Evolutionary conservation across 2,888 invertebrate genomes (phyloP), one percentile per base, ranked within the genome.

Genomic region (Plagiodera versicolora): DNA sequence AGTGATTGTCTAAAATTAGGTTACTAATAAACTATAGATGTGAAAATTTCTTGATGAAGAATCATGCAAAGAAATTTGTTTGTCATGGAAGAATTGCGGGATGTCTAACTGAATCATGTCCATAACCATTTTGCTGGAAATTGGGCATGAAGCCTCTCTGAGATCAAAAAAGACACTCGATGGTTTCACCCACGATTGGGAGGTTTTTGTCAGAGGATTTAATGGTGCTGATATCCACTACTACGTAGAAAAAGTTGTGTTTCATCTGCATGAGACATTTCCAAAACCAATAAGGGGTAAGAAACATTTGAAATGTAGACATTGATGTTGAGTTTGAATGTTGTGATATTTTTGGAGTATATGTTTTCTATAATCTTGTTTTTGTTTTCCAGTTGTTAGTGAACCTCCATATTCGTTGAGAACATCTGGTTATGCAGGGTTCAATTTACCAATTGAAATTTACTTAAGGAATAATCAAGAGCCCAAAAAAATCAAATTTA

Each of bases 151-250:
- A 80, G 94, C 97, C 68, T 86, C 88, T 64, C 79, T 94, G 70
- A 88, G 92, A 74, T 87, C 88, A 56, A 91, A 92, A 78, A 87
- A 87, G 72, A 94, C 95, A 11, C 87, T 88, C 18, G 93, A 95
- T 78, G 96, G 95, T 49, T 96, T 93, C 79, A 98, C 97, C 70
- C 98, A 98, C 82, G 97, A 98, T 80, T 98, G 98, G 98, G 93
- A 94, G 80, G 89, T 98, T 56, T 97, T 91, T 82, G 94, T 98
- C 18, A 86, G 92, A 75, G 96, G 96, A 56, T 87, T 88, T 68
- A 94, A 95, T 76, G 90, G 90, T 70, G 88, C 90, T 68, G 91
- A 92, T 76, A 93, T 98, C 72, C 89, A 92, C 74, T 87, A 91
- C 77, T 98, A 93, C 84, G 89, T 97, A 58, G 96, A 97, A 63